These are phyloP conservation scores for Nezara viridula DNA, from an alignment of 2,888 invertebrate species.

Conservation along the genomic window DNA sequence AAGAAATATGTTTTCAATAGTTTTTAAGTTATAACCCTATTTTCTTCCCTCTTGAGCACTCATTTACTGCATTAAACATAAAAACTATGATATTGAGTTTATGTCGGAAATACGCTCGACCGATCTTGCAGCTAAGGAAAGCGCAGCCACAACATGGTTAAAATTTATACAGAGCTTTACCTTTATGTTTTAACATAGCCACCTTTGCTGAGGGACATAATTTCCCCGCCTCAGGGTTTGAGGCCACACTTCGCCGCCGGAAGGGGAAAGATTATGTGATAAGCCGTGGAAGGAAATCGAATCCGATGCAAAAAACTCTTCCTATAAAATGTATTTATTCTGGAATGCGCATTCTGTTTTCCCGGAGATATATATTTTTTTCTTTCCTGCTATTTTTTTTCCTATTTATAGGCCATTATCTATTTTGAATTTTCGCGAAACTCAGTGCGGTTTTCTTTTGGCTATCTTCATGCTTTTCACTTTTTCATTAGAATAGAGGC, in stretches of 20 bases:
- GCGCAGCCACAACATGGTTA: too few species aligned
- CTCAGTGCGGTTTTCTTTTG: not conserved
- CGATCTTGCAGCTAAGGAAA: too few species aligned
- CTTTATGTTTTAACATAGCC: not conserved
- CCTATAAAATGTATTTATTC: slow-evolving; percentile 27
- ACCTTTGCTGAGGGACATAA: not conserved
- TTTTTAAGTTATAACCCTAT: too few species aligned
- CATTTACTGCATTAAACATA: too few species aligned
- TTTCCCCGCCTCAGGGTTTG: not conserved
- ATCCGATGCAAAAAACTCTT: not conserved
- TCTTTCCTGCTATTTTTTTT: not conserved
- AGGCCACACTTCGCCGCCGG: not conserved
- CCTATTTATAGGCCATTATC: not conserved
- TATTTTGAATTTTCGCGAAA: not conserved
- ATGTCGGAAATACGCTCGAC: too few species aligned
- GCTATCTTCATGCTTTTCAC: not conserved
- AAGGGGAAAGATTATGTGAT: slow-evolving; percentile 34
- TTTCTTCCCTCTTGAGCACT: too few species aligned
- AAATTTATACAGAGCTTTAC: too few species aligned
- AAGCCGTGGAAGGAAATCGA: slow-evolving; percentile 18
- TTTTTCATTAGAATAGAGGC: not conserved
- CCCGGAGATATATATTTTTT: slow-evolving; percentile 8
- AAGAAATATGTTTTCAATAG: too few species aligned
- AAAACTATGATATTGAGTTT: too few species aligned
- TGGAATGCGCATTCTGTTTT: slow-evolving; percentile 27